Percentiles rank a stretch among this genome's conserved stretches.
These are phyloP conservation scores for Hystrix brachyura DNA, from an alignment of 2,113 vertebrate species.

Conservation along the genomic window DNA sequence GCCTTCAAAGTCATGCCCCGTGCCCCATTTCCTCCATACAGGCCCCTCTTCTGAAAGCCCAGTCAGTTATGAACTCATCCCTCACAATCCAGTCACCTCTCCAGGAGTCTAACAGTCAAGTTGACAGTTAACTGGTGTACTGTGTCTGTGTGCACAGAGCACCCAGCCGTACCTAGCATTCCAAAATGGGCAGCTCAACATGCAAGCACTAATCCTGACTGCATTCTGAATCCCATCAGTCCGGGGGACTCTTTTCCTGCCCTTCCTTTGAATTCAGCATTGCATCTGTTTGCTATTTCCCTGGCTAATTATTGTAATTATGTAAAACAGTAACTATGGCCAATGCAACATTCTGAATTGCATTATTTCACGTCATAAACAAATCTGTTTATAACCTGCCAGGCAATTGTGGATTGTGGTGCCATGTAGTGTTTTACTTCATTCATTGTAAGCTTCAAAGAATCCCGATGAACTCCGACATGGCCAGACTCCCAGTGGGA, in stretches of 20 bases:
- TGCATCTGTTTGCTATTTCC: constrained; percentile 51
- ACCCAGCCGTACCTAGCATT: fast-evolving
- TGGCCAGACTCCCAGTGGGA: fast-evolving
- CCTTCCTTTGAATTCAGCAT: constrained; percentile 16
- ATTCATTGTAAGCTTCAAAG: neutral
- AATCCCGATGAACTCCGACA: neutral
- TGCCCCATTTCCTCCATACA: neutral
- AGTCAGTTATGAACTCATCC: neutral
- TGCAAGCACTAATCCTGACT: neutral
- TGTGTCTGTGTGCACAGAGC: fast-evolving
- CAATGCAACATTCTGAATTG: constrained; percentile 5
- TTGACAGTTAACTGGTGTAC: neutral
- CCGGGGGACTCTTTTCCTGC: neutral
- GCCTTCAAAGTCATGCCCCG: neutral
- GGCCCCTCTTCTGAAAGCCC: neutral
- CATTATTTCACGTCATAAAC: constrained; percentile 38
- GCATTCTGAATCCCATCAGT: neutral
- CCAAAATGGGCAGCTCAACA: neutral
- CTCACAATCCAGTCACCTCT: neutral
- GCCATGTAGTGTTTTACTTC: neutral
- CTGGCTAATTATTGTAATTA: constrained; percentile 63
- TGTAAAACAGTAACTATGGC: constrained; percentile 44
- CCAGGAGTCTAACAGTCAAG: neutral
- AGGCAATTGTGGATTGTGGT: neutral
- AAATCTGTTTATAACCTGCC: neutral